These are phyloP conservation scores for Sinocyclocheilus maitianheensis DNA, from an alignment of 2,113 vertebrate genomes.

Conservation along the genomic window DNA sequence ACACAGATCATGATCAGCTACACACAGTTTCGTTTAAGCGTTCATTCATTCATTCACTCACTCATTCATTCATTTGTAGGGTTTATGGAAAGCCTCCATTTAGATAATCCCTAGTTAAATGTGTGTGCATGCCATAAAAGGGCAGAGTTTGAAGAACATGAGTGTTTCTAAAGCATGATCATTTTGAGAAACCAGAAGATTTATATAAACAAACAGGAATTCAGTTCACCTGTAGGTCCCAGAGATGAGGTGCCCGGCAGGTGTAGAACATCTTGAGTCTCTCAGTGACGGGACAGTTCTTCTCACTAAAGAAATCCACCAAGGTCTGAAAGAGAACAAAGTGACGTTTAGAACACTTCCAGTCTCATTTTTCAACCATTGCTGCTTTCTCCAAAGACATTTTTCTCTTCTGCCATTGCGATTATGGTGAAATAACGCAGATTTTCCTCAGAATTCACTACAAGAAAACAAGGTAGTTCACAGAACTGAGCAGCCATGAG, in stretches of 20 bases:
- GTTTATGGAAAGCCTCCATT: no score
- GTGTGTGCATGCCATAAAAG: no score
- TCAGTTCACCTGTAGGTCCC: constrained; percentile 85
- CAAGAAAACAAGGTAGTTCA: not conserved
- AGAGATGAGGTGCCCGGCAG: constrained; percentile 84
- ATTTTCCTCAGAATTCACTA: not conserved
- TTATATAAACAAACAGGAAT: not conserved
- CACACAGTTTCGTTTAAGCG: not conserved
- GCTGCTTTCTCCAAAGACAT: not conserved
- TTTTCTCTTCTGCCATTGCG: not conserved
- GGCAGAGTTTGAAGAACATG: no score
- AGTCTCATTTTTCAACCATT: not conserved
- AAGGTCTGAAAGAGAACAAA: constrained; percentile 69
- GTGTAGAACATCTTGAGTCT: constrained; percentile 94
- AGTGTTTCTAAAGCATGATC: not conserved
- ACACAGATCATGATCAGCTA: not conserved
- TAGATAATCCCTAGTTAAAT: no score
- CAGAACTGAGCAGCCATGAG: not conserved
- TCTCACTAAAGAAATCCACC: constrained; percentile 88
- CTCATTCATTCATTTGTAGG: no score
- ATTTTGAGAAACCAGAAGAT: not conserved
- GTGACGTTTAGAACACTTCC: not conserved
- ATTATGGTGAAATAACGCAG: not conserved
- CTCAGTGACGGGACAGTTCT: constrained; percentile 77
- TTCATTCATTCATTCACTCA: no score